phyloP scores from a whole-genome alignment of 2,888 invertebrate species.

The Dicyrtoma fusca region DNA sequence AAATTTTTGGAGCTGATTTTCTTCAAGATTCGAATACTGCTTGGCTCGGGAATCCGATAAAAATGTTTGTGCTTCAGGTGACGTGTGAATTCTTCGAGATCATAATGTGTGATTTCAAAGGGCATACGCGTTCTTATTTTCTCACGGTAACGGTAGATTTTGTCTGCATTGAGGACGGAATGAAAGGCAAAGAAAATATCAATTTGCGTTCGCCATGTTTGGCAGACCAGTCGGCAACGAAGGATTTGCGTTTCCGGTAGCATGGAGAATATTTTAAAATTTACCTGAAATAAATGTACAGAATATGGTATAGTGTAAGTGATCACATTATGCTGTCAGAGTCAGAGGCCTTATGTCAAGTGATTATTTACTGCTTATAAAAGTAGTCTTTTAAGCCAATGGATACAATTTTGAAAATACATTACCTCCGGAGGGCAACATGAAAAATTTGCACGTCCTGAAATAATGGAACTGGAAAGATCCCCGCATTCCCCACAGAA shows the following conservation, averaged over 20 bases:
- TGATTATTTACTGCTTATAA: background rate
- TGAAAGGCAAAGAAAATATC: slow-evolving; percentile 31
- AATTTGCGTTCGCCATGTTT: slow-evolving; percentile 25
- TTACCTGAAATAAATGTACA: slow-evolving; percentile 14
- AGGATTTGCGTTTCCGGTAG: slow-evolving; percentile 25
- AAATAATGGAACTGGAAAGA: background rate
- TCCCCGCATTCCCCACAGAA: background rate
- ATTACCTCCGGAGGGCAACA: slow-evolving; percentile 18
- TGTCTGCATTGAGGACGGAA: background rate
- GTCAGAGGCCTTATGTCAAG: too few relatives aligned
- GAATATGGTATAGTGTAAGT: background rate
- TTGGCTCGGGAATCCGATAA: slow-evolving; percentile 24
- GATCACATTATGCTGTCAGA: too few relatives aligned
- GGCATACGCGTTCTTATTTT: background rate
- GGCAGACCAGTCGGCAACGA: slow-evolving; percentile 20
- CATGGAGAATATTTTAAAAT: slow-evolving; percentile 21
- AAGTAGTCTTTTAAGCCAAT: background rate
- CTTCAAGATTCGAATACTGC: slow-evolving; percentile 24
- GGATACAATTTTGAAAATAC: background rate
- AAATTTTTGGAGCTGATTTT: slow-evolving; percentile 34
- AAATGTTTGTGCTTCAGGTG: slow-evolving; percentile 20
- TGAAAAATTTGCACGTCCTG: slow-evolving; percentile 11
- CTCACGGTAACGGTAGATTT: background rate
- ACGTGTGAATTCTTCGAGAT: slow-evolving; percentile 10
- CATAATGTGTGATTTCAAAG: slow-evolving; percentile 20